Evolutionary conservation across 2,797 vertebrate species (phyloP).

Genomic region (Galaxias olidus): DNA sequence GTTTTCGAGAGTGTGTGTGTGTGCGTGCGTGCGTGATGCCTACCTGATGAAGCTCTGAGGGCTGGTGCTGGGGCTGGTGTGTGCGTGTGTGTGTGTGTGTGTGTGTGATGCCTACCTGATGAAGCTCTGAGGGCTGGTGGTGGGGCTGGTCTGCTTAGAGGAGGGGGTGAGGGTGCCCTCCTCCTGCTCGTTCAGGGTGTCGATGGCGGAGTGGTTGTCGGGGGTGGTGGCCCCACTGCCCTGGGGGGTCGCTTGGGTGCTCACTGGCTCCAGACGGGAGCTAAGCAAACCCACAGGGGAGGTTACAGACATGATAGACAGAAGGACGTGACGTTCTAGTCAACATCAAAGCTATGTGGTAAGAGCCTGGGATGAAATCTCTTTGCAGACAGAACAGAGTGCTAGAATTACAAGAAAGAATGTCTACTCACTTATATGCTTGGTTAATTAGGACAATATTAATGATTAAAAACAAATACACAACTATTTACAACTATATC

Average conservation of each 20-base stretch:
- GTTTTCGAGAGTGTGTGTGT: too few relatives aligned
- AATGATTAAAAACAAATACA: too few relatives aligned
- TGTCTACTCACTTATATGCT: too few relatives aligned
- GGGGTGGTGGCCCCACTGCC: conserved; percentile 84
- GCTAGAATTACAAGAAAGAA: too few relatives aligned
- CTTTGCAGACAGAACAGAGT: too few relatives aligned
- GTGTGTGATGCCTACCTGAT: conserved; percentile 70
- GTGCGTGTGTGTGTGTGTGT: conserved; percentile 4
- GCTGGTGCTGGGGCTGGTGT: background rate
- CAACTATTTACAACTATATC: too few relatives aligned
- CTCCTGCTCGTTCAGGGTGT: conserved; percentile 95
- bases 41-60: too few relatives aligned
- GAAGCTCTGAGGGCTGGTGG: conserved; percentile 86
- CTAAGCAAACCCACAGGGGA: conserved; percentile 55
- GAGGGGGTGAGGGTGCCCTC: conserved; percentile 92
- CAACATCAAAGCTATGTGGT: too few relatives aligned
- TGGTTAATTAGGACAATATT: too few relatives aligned
- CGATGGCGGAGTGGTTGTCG: conserved; percentile 89
- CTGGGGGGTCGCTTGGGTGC: conserved; percentile 84
- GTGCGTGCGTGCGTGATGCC: too few relatives aligned
- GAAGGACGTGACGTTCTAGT: too few relatives aligned
- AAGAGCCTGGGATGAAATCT: too few relatives aligned
- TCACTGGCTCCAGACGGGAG: conserved; percentile 89
- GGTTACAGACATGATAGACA: background rate
- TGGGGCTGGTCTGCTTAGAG: conserved; percentile 91